A percentile compares a stretch with the other conserved stretches of the same genome.
These are phyloP conservation scores for Delphinapterus leucas DNA, from an alignment of 2,113 vertebrate species.

Conservation along the genomic window DNA sequence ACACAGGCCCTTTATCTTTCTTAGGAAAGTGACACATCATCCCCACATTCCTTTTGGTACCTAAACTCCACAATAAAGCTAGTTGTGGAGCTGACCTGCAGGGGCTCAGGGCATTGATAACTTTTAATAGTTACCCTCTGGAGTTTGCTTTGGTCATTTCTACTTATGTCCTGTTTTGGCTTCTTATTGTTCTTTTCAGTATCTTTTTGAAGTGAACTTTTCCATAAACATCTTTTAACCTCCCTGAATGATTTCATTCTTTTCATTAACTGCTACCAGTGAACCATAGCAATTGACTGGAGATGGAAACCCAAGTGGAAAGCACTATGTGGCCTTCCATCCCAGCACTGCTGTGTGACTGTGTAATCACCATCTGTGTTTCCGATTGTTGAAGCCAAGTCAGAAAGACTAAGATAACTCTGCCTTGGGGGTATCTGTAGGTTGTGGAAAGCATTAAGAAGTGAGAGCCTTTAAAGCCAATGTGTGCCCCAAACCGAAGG, in stretches of 20 bases:
- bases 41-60: not conserved
- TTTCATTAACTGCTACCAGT: constrained; percentile 64
- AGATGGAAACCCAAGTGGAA: constrained; percentile 37
- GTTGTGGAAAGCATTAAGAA: not conserved
- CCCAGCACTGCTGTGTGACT: not conserved
- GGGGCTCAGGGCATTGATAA: not conserved
- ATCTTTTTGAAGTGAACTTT: constrained; percentile 59
- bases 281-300: constrained; percentile 62
- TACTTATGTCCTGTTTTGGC: constrained; percentile 18
- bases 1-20: not conserved
- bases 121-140: not conserved
- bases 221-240: constrained; percentile 62
- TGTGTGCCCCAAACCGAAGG: not conserved
- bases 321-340: constrained; percentile 44
- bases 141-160: constrained; percentile 9
- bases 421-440: not conserved
- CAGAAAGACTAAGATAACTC: constrained; percentile 44
- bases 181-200: constrained; percentile 44
- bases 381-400: constrained; percentile 51
- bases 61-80: not conserved
- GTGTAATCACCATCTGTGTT: not conserved
- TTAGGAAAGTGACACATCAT: not conserved
- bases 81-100: not conserved
- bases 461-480: constrained; percentile 16
- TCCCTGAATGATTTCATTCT: constrained; percentile 37